A percentile compares a stretch with the other conserved stretches of the same genome.
Evolutionary conservation across 2,888 invertebrate genomes (phyloP).

Genomic region (Cryptocephalus primarius): DNA sequence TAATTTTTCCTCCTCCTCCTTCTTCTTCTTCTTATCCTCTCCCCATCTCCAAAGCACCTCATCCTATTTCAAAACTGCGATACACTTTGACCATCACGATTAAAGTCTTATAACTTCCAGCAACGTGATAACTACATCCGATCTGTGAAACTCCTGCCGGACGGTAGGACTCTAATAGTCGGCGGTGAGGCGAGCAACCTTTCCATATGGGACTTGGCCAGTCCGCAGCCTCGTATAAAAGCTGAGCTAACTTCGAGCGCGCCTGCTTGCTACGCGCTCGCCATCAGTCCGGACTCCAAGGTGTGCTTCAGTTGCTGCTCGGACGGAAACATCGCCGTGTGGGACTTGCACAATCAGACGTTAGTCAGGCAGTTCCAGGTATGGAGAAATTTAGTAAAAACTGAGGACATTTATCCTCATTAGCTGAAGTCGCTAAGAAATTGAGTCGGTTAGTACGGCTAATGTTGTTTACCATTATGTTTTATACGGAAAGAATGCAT

Average conservation of each 20-base stretch:
- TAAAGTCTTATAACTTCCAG: conserved; percentile 33
- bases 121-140: conserved; percentile 93
- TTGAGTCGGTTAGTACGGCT: no score
- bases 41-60: no score
- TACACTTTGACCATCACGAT: no score
- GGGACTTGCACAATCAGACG: conserved; percentile 91
- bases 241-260: conserved; percentile 89
- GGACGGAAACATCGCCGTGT: conserved; percentile 93
- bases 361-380: conserved; percentile 58
- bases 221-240: conserved; percentile 82
- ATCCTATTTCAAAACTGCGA: no score
- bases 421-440: no score
- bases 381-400: conserved; percentile 22
- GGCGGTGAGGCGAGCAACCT: conserved; percentile 93
- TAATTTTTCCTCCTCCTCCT: no score
- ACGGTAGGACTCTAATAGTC: conserved; percentile 87
- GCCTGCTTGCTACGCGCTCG: conserved; percentile 94
- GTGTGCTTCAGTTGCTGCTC: conserved; percentile 97
- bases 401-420: no score
- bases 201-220: conserved; percentile 91
- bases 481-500: no score
- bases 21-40: no score
- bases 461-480: no score
- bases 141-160: conserved; percentile 86
- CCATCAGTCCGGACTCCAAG: conserved; percentile 91